Evolutionary conservation across 2,113 vertebrate genomes (phyloP).

Genomic region (Crotalus helleri): DNA sequence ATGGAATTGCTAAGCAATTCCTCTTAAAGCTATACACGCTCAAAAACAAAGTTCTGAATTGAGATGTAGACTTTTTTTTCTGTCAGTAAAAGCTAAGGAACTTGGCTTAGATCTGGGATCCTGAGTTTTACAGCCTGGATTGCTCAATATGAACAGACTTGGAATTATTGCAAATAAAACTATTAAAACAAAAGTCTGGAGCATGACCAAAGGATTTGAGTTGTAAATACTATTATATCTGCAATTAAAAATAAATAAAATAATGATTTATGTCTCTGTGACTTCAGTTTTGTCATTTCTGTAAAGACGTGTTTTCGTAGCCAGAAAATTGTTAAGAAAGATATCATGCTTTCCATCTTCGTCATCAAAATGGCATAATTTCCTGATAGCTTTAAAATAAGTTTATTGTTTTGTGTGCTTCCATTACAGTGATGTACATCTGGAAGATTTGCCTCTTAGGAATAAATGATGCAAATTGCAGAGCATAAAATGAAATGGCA

Average conservation of each 20-base stretch:
- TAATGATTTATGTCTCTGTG: not conserved
- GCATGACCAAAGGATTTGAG: not conserved
- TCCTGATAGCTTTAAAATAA: not conserved
- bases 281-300: not conserved
- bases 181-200: constrained; percentile 26
- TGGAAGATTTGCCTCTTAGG: too few relatives aligned
- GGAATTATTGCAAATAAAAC: not conserved
- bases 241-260: constrained; percentile 12
- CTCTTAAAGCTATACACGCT: not conserved
- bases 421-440: not conserved
- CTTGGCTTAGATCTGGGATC: not conserved
- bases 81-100: constrained; percentile 8
- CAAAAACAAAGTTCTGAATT: not conserved
- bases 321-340: not conserved
- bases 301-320: not conserved
- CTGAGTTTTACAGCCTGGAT: constrained; percentile 8
- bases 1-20: not conserved
- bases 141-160: not conserved
- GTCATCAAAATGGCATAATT: not conserved
- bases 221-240: constrained; percentile 22
- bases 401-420: not conserved
- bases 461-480: not conserved
- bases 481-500: not conserved
- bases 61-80: not conserved
- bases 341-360: not conserved